Evolutionary conservation across 1,140 invertebrate genomes (phyloP).

Genomic region (Aphelenchoides avenae): DNA sequence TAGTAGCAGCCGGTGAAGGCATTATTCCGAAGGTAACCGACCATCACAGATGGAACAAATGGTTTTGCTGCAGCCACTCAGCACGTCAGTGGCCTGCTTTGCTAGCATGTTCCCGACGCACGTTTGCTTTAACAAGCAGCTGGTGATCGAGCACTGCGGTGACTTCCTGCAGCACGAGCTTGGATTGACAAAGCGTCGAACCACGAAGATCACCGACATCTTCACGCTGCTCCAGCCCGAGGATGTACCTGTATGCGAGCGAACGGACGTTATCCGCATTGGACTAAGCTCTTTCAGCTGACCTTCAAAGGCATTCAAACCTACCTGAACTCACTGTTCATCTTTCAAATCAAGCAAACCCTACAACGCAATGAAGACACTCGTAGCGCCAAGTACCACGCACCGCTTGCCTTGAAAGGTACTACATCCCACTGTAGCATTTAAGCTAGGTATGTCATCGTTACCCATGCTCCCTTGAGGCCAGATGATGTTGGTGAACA

Average conservation of each 20-base stretch:
- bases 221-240: slow-evolving; percentile 29
- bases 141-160: slow-evolving; percentile 58
- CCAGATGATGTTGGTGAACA: slow-evolving; percentile 37
- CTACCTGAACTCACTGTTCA: slow-evolving; percentile 33
- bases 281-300: slow-evolving; percentile 22
- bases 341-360: slow-evolving; percentile 31
- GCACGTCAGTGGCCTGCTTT: slow-evolving; percentile 32
- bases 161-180: slow-evolving; percentile 26
- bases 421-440: too few relatives aligned
- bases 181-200: slow-evolving; percentile 12
- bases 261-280: too few relatives aligned
- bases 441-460: too few relatives aligned
- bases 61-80: slow-evolving; percentile 17
- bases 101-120: slow-evolving; percentile 60
- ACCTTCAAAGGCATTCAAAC: slow-evolving; percentile 25
- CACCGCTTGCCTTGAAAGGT: slow-evolving; percentile 55
- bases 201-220: slow-evolving; percentile 25
- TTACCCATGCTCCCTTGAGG: too few relatives aligned
- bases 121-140: slow-evolving; percentile 60
- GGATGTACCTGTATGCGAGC: slow-evolving; percentile 27
- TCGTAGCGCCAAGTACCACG: slow-evolving; percentile 40
- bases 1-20: too few relatives aligned
- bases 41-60: too few relatives aligned
- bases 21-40: too few relatives aligned
- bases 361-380: too few relatives aligned